Conservation (phyloP, 2,888 invertebrate species). For the Nesidiocoris tenuis region DNA sequence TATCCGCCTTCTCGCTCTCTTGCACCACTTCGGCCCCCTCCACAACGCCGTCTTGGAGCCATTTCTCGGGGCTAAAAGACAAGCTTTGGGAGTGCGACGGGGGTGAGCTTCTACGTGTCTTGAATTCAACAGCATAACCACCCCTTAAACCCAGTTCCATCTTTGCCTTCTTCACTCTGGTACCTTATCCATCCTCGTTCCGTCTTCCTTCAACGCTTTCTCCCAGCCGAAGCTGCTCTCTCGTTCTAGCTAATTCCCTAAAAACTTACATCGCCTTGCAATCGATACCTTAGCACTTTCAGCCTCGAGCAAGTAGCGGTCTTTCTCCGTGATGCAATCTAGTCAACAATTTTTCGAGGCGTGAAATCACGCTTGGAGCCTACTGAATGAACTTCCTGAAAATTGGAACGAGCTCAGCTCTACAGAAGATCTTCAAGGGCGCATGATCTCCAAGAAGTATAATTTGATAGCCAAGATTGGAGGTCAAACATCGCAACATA, state of each 20-base stretch:
- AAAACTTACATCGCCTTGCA: conserved; percentile 43
- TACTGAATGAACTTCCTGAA: too few relatives aligned
- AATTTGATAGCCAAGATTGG: too few relatives aligned
- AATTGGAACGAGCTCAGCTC: too few relatives aligned
- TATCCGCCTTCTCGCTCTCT: not conserved
- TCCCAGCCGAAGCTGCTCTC: not conserved
- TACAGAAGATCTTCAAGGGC: too few relatives aligned
- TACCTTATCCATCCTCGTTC: conserved; percentile 33
- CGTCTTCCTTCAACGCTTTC: not conserved
- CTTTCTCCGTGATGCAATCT: too few relatives aligned
- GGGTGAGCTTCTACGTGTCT: conserved; percentile 45
- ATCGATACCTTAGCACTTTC: conserved; percentile 43
- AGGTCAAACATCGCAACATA: too few relatives aligned
- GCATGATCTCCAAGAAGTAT: too few relatives aligned
- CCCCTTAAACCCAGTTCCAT: not conserved
- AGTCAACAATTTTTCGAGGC: too few relatives aligned
- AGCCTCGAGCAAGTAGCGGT: too few relatives aligned
- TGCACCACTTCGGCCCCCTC: not conserved
- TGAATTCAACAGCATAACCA: conserved; percentile 42
- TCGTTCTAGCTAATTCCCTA: conserved; percentile 44
- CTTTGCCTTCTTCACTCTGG: conserved; percentile 1
- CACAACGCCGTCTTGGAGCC: conserved; percentile 43
- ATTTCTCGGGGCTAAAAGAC: conserved; percentile 50
- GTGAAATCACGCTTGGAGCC: too few relatives aligned
- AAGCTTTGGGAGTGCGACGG: conserved; percentile 41